Evolutionary conservation across 2,888 invertebrate genomes (phyloP), one percentile per base, ranked within the genome.

Genomic region (Lampropteryx suffumata): DNA sequence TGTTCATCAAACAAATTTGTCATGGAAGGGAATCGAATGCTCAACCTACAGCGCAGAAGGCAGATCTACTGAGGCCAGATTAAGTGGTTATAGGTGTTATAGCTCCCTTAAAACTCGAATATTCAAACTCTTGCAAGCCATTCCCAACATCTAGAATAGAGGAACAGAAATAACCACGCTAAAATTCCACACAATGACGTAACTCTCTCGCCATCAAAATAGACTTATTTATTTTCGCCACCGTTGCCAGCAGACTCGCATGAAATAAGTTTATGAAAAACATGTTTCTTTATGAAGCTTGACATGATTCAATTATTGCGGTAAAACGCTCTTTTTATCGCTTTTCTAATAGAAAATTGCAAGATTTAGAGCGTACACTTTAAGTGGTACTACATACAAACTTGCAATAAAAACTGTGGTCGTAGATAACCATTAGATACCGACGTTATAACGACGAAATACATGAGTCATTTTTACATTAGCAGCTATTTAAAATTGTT

Each of bases 151-250:
- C 70, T 66, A 72, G 71, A 75, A 73, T 71, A 76, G 70, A 39
- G 52, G 39, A 63, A 62, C 73, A 59, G 68, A 81, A 83, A 84
- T 83, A 83, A 62, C 69, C 39, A 27, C 43, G 76, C 79, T 73
- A 72, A 79, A 79, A 87, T 87, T 83, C 87, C 83, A 49, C 57
- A 41, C 14, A 12, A 66, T 76, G 74, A 79, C 86, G 86, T 87
- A 85, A 85, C 67, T n/a, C n/a, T 45, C 61, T 60, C 61, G 48
- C 49, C 59, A 65, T 78, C 63, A 78, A 86, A 87, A 88, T 87
- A 87, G 83, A 77, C 71, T n/a, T 61, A 82, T 83, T 55, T 83
- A 87, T 87, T 86, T 86, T 80, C 71, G 77, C 78, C 72, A 69
- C 64, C 69, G 83, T 82, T 85, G 85, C 85, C 84, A 84, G 71